Evolutionary conservation across 2,888 invertebrate species (phyloP), one percentile per base, ranked within the genome.

Genomic region (Lasioglossum leucozonium): DNA sequence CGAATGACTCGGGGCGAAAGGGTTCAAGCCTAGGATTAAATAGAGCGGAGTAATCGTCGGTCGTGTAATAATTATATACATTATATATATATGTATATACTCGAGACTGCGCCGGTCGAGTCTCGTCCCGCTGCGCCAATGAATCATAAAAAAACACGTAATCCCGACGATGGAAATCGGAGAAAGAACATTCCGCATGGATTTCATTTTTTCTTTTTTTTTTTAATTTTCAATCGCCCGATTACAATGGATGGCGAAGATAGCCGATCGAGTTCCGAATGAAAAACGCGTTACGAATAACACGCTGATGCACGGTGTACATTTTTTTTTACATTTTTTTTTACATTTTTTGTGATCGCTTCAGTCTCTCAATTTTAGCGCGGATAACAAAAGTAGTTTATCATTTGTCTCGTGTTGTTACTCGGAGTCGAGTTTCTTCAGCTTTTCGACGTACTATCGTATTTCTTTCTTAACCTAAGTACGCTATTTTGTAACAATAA

Each of bases 11-110:
- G 67, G 37, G 79, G 81, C 77, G 51, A 77, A 81, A 83, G 77
- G 82, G 81, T 89, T 84, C 84, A 84, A 85, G 74, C 51, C 85
- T 72, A 80, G 81, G 80, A 90, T 90, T 90, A 89, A 90, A 89
- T 85, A 84, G 86, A 84, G 82, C 81, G 81, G 69, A 77, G 84
- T 86, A 87, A 89, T 90, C 81, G 89, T 79, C 85, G 73, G 58
- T 80, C 81, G 40, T 67, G 78, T 89, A 88, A 89, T 89, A 87
- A 89, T 90, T 89, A 90, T 87, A 81, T 76, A 85, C 0, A 8
- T 16, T 87, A 81, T 42, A 42, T 42, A 11, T 42, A 42, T 2
- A 42, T 40, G 8, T 8, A 47, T 47, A 18, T 13, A 47, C 84
- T 81, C 76, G 84, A 65, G 22, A 34, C 72, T 18, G 4, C 30